These are phyloP conservation scores for Chondrosia reniformis DNA, from an alignment of 37 sponge, comb jelly and placozoan species.

Conservation along the genomic window DNA sequence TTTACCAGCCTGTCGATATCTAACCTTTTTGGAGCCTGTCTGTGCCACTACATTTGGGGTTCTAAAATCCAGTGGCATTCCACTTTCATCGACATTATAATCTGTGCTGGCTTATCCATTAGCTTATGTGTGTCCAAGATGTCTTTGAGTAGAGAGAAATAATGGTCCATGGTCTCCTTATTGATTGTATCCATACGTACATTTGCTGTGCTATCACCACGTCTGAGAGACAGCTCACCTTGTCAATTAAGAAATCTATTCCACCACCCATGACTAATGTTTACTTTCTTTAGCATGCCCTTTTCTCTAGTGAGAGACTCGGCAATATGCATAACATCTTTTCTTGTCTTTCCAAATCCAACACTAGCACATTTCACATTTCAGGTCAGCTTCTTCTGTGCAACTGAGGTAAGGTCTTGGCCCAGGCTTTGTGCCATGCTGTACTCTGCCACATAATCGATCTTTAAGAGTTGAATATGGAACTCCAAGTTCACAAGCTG, in stretches of 20 bases:
- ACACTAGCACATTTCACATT: conserved; percentile 21
- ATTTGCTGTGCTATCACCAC: conserved; percentile 28
- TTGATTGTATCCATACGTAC: conserved; percentile 33
- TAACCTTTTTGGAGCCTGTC: conserved; percentile 28
- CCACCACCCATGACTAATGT: conserved; percentile 42
- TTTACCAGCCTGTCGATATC: conserved; percentile 11
- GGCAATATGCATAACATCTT: conserved; percentile 32
- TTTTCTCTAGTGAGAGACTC: conserved; percentile 19
- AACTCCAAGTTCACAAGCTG: conserved; percentile 21
- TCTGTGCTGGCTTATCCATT: conserved; percentile 19
- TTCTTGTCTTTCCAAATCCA: conserved; percentile 44
- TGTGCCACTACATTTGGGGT: conserved; percentile 29
- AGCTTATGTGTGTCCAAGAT: conserved; percentile 29
- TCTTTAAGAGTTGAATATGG: conserved; percentile 7
- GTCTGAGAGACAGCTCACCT: conserved; percentile 9
- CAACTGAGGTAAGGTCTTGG: conserved; percentile 8
- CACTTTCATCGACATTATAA: conserved; percentile 55
- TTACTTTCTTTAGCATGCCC: neutral
- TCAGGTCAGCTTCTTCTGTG: conserved; percentile 4
- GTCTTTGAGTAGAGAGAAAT: conserved; percentile 34
- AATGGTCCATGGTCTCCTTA: conserved; percentile 16
- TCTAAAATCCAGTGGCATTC: conserved; percentile 42
- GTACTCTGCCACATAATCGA: conserved; percentile 13
- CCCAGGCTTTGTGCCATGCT: conserved; percentile 38
- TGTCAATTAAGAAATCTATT: conserved; percentile 7